These are phyloP conservation scores for Cordilura impudica DNA, from an alignment of 2,888 invertebrate genomes.

Conservation along the genomic window DNA sequence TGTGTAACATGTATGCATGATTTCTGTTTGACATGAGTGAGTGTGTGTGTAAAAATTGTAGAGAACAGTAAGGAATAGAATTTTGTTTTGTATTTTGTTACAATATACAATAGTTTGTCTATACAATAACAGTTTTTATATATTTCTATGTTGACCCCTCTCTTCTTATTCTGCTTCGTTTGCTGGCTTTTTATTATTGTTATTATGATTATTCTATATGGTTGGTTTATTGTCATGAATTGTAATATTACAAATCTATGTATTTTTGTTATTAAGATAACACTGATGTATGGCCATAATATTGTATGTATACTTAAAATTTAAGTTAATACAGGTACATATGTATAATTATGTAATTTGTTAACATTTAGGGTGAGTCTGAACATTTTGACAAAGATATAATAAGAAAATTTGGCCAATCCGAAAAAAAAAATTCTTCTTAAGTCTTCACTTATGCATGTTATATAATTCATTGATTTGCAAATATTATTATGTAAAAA, in stretches of 20 bases:
- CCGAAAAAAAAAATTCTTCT: too few relatives aligned
- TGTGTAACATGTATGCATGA: background rate
- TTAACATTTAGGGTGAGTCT: background rate
- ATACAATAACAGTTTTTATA: background rate
- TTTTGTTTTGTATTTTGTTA: slow-evolving; percentile 43
- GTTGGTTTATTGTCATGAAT: slow-evolving; percentile 48
- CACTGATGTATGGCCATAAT: slow-evolving; percentile 3
- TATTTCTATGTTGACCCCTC: background rate
- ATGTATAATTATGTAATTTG: background rate
- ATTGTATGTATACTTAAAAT: slow-evolving; percentile 16
- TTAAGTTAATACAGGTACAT: background rate
- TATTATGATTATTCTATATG: slow-evolving; percentile 21
- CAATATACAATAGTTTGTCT: slow-evolving; percentile 47
- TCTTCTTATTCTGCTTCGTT: slow-evolving; percentile 8
- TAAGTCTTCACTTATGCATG: background rate
- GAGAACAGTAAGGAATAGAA: slow-evolving; percentile 62
- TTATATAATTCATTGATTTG: too few relatives aligned
- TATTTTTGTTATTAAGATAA: slow-evolving; percentile 40
- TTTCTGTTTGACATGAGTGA: background rate
- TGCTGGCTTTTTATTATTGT: slow-evolving; percentile 36
- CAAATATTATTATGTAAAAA: too few relatives aligned
- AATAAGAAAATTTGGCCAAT: background rate
- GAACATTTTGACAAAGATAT: background rate
- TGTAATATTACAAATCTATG: slow-evolving; percentile 44
- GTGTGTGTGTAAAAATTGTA: slow-evolving; percentile 23